phyloP scores from a whole-genome alignment of 2,888 invertebrate genomes.

The Phrixothrix hirtus region DNA sequence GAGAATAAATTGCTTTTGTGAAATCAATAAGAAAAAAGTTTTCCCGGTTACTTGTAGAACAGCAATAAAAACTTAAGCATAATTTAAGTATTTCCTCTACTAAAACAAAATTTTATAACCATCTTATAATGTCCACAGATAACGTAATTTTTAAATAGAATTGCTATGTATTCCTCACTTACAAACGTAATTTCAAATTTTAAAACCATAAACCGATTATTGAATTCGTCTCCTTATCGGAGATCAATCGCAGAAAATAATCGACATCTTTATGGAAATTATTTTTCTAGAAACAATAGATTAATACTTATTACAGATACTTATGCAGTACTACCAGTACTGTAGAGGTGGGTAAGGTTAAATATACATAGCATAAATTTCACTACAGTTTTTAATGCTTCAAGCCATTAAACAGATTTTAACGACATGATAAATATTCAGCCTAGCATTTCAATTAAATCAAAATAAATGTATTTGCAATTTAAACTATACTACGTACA shows the following conservation, averaged over 20 bases:
- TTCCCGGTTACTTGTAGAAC: conserved; percentile 19
- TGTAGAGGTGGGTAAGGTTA: too few relatives aligned
- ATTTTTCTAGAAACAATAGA: neutral
- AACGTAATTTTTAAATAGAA: neutral
- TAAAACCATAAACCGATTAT: too few relatives aligned
- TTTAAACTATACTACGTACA: too few relatives aligned
- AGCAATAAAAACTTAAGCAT: conserved; percentile 21
- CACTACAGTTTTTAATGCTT: too few relatives aligned
- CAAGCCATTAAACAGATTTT: too few relatives aligned
- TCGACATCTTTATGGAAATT: neutral
- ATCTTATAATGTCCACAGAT: neutral
- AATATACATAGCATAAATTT: too few relatives aligned
- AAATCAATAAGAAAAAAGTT: conserved; percentile 29
- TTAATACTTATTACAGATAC: neutral
- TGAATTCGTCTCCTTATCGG: too few relatives aligned
- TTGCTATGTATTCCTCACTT: neutral
- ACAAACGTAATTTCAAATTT: neutral
- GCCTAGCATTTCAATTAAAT: too few relatives aligned
- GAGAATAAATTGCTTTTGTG: conserved; percentile 27
- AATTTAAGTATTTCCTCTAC: conserved; percentile 19
- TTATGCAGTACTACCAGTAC: too few relatives aligned
- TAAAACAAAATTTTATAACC: conserved; percentile 5
- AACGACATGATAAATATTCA: too few relatives aligned
- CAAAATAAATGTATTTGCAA: too few relatives aligned
- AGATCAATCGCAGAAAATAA: neutral